These are phyloP conservation scores for Urophycis tenuis DNA, from an alignment of 2,797 vertebrate species.

Conservation along the genomic window DNA sequence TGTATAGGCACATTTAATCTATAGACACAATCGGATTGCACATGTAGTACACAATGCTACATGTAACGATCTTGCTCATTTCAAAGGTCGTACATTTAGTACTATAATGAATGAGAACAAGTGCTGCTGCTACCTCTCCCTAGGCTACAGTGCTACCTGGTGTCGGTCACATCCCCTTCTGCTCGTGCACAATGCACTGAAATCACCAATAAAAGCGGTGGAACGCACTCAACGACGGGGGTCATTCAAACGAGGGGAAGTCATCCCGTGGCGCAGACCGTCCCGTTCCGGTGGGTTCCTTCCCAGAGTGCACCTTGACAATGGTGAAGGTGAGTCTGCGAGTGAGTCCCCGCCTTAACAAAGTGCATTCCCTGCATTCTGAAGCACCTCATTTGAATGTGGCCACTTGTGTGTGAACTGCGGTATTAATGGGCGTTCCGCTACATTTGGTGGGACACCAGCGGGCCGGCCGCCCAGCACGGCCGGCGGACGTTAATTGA, in stretches of 20 bases:
- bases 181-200: background rate
- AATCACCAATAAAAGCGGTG: background rate
- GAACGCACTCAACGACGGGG: background rate
- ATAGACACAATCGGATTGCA: background rate
- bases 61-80: background rate
- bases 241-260: background rate
- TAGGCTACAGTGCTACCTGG: too few relatives aligned
- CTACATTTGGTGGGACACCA: constrained; percentile 71
- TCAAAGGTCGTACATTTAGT: background rate
- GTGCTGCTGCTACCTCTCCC: too few relatives aligned
- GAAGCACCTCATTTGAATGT: constrained; percentile 47
- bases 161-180: background rate
- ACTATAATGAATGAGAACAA: background rate
- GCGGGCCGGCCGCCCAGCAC: constrained; percentile 66
- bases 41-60: background rate
- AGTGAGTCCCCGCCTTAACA: constrained; percentile 26
- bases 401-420: constrained; percentile 61
- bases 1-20: background rate
- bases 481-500: constrained; percentile 75
- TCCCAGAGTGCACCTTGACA: constrained; percentile 22
- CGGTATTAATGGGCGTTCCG: constrained; percentile 69
- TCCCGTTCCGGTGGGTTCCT: background rate
- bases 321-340: constrained; percentile 32
- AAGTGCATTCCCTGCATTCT: constrained; percentile 25
- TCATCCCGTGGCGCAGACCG: background rate